These are phyloP conservation scores for Disparrhopalites patrizii DNA, from an alignment of 2,888 invertebrate species.

Conservation along the genomic window DNA sequence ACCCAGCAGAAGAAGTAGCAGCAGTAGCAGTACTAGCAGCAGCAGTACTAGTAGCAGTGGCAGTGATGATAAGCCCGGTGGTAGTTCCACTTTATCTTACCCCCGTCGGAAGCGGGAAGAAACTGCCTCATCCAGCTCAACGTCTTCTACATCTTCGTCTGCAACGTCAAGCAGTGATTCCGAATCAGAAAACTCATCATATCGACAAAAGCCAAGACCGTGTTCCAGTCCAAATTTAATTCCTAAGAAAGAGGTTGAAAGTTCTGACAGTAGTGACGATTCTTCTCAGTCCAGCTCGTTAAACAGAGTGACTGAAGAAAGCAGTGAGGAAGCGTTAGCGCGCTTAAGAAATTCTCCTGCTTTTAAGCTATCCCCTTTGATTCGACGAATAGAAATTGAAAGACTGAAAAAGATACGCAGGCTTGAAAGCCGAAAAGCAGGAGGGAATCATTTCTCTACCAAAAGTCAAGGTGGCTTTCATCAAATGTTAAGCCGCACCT, in stretches of 20 bases:
- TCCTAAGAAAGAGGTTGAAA: background rate
- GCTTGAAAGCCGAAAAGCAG: background rate
- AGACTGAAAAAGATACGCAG: slow-evolving; percentile 22
- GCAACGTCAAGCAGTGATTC: background rate
- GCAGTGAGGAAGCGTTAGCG: background rate
- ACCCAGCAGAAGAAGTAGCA: background rate
- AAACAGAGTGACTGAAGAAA: background rate
- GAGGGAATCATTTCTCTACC: slow-evolving; percentile 5
- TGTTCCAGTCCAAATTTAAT: slow-evolving; percentile 19
- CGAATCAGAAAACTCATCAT: background rate
- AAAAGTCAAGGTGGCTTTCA: background rate
- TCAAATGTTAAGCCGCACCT: background rate
- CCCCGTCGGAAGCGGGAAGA: background rate
- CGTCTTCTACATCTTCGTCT: slow-evolving; percentile 24
- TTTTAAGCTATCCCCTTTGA: slow-evolving; percentile 23
- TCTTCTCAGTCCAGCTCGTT: background rate
- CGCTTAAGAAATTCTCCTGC: slow-evolving; percentile 22
- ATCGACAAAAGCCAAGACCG: slow-evolving; percentile 1
- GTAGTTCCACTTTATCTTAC: background rate
- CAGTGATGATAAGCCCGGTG: slow-evolving; percentile 5
- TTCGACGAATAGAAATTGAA: slow-evolving; percentile 27
- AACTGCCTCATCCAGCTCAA: slow-evolving; percentile 10
- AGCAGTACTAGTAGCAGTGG: background rate
- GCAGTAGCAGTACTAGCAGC: background rate
- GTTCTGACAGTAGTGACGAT: background rate